A percentile compares a stretch with the other conserved stretches of the same genome.
phyloP scores from a whole-genome alignment of 2,888 invertebrate genomes.

The Hybos culiciformis region DNA sequence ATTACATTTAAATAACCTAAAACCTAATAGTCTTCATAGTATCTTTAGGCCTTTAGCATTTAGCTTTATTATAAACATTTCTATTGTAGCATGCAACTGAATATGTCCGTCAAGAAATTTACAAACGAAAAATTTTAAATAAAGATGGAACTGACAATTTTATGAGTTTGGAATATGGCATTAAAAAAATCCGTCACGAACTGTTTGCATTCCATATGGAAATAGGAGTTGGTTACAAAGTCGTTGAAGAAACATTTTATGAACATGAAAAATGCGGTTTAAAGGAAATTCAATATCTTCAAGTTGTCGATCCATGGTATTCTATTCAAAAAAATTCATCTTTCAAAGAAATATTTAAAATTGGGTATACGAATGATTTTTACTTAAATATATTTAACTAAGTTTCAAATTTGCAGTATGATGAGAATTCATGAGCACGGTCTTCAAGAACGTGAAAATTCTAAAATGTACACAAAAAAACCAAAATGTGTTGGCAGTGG shows the following conservation, averaged over 20 bases:
- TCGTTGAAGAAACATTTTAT: slow-evolving; percentile 49
- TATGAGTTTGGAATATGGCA: slow-evolving; percentile 48
- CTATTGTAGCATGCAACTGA: slow-evolving; percentile 47
- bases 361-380: slow-evolving; percentile 36
- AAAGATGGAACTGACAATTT: slow-evolving; percentile 44
- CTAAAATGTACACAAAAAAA: slow-evolving; percentile 43
- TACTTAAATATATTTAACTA: neutral
- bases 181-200: slow-evolving; percentile 42
- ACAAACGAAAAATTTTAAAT: slow-evolving; percentile 48
- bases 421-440: slow-evolving; percentile 46
- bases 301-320: slow-evolving; percentile 49
- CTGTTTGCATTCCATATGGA: slow-evolving; percentile 57
- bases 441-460: slow-evolving; percentile 41
- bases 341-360: slow-evolving; percentile 47
- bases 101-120: slow-evolving; percentile 46
- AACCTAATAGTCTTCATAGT: no score
- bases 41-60: neutral
- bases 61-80: neutral
- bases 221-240: slow-evolving; percentile 48
- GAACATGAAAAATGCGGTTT: slow-evolving; percentile 60
- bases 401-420: slow-evolving; percentile 31
- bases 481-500: slow-evolving; percentile 40
- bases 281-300: slow-evolving; percentile 48
- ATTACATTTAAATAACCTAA: no score
- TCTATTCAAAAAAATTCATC: slow-evolving; percentile 48